Conservation (phyloP, 2,113 vertebrate genomes). For the Gobius niger region DNA sequence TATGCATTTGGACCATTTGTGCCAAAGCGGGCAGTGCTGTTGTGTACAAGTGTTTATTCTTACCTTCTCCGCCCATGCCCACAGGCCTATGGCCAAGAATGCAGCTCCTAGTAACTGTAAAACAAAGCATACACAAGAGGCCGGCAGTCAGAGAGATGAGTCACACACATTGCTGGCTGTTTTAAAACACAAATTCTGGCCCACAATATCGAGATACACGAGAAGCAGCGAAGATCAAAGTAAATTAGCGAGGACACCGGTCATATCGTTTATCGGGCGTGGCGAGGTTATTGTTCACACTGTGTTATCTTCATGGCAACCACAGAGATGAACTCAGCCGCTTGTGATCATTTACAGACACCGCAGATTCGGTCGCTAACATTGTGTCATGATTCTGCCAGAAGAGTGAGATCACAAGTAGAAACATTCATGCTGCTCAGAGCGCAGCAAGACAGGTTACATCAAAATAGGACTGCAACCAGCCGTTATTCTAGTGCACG, state of each 20-base stretch:
- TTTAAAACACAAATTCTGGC: slow-evolving; percentile 4
- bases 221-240: not conserved
- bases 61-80: slow-evolving; percentile 96
- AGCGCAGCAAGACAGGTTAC: too few species aligned
- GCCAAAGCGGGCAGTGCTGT: slow-evolving; percentile 2
- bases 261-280: slow-evolving; percentile 3
- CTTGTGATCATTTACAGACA: not conserved
- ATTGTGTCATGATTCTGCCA: not conserved
- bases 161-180: not conserved
- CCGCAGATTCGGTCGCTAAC: not conserved
- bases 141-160: slow-evolving; percentile 9
- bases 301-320: slow-evolving; percentile 9
- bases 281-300: not conserved
- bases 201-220: not conserved
- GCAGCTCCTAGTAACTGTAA: slow-evolving; percentile 88
- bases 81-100: slow-evolving; percentile 87
- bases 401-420: not conserved
- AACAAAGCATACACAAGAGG: slow-evolving; percentile 57
- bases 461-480: too few species aligned
- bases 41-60: slow-evolving; percentile 55
- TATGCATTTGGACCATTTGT: slow-evolving; percentile 40
- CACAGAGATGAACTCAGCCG: slow-evolving; percentile 6
- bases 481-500: too few species aligned
- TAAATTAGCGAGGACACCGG: not conserved
- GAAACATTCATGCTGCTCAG: too few species aligned